Evolutionary conservation across 1,140 invertebrate genomes (phyloP), one percentile per base, ranked within the genome.

Genomic region (Trichonephila clavipes): DNA sequence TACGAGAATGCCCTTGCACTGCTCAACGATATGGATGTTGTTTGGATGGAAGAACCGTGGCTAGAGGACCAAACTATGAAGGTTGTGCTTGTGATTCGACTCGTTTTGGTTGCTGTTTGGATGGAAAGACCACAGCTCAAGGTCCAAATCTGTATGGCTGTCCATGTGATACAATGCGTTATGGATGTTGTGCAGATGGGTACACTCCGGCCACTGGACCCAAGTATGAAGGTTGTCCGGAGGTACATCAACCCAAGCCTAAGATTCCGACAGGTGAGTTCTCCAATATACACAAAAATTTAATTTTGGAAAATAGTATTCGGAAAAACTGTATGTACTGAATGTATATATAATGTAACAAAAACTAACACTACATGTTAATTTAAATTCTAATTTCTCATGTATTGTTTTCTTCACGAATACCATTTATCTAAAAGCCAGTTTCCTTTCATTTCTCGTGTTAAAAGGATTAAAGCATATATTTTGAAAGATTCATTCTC

Each of bases 131-230:
- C n/a, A 96, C 97, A 5, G 98, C 98, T 18, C 97, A 83, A 18
- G 94, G 94, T 14, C 94, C 94, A 2, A 85, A 12, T 98, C 83
- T 66, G 19, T 19, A 83, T 24, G 95, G 94, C n/a, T 95, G 95
- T 44, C 90, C 94, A 12, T 96, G 96, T 92, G 94, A 95, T 24
- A 66, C 82, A 19, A 94, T 94, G 34, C 64, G 97, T 88, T 97
- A 97, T 94, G 98, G 98, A 40, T 99, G 99, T 96, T 99, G 99
- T 95, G 97, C 97, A 0, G 99, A 99, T 96, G 97, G 96, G 14
- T 95, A 95, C 64, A 96, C 97, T 14, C 95, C 96, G 96, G 97
- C 96, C 97, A 97, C 6, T 58, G 97, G 96, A 28, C 96, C 97
- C 0, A 98, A 97, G 89, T 94, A 95, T 10, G 96, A 81, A 95